phyloP scores from a whole-genome alignment of 2,797 vertebrate genomes.

The Mus minutoides region DNA sequence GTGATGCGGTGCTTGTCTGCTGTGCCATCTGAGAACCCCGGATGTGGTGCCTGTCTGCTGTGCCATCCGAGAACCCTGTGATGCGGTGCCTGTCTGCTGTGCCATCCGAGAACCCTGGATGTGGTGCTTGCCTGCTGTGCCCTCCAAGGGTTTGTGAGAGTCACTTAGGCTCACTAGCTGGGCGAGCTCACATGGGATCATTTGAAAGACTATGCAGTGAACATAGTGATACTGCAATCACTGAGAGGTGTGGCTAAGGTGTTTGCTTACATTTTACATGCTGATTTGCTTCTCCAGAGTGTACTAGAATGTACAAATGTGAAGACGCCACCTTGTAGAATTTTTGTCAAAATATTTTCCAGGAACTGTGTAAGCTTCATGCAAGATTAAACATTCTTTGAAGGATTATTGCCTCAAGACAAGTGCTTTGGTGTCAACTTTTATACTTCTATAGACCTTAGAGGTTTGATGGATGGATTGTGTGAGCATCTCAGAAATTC shows the following conservation, averaged over 20 bases:
- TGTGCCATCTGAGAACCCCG: neutral
- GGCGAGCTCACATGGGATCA: constrained; percentile 97
- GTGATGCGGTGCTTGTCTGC: neutral
- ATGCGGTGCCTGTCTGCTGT: neutral
- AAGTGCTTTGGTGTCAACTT: neutral
- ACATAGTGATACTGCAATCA: constrained; percentile 98
- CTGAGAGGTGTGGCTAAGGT: constrained; percentile 97
- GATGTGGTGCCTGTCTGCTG: neutral
- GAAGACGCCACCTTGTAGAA: constrained; percentile 98
- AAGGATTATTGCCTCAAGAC: neutral
- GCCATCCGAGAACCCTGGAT: too few species aligned
- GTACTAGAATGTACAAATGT: constrained; percentile 96
- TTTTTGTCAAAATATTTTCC: constrained; percentile 99
- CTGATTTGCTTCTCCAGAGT: constrained; percentile 97
- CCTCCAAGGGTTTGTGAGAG: neutral
- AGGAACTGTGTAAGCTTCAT: constrained; percentile 96
- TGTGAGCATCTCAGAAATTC: neutral
- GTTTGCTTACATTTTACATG: constrained; percentile 97
- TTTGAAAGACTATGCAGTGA: constrained; percentile 97
- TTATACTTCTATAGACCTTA: neutral
- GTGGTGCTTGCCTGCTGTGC: neutral
- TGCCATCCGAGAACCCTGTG: too few species aligned
- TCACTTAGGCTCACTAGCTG: neutral
- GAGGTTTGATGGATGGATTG: neutral
- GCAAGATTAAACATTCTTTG: constrained; percentile 91